Base-by-base conservation (phyloP, 2,797 vertebrate species). In the Okamejei kenojei region DNA sequence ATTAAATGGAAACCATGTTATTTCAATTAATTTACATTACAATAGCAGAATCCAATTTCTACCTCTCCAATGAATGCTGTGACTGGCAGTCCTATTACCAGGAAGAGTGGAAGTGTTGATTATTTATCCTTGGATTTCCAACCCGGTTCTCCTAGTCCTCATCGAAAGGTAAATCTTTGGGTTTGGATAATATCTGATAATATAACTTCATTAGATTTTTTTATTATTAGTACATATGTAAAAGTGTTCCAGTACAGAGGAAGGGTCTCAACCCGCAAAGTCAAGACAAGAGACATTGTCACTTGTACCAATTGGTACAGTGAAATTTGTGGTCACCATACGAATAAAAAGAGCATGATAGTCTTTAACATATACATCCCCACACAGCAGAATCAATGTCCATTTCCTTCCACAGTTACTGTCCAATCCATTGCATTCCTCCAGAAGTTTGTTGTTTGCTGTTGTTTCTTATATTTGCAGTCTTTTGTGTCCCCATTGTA, bases 111-210 rank as follows among this genome's bases (percentile, higher is more conserved):
- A 29, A 99, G 97, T 0, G 98, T 99, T 80, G 99, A 99, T 94
- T 99, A 99, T 94, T 95, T 99, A 94, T 98, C 98, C 19, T 96
- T 99, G 96, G 98, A 99, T 94, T 99, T 99, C 95, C 98, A 99
- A 95, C 97, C 98, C 0, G 97, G 97, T 91, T 99, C 98, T 0
- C 99, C 99, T 90, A 97, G 98, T 94, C 98, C 98, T 93, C 98
- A 99, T 94, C 97, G 98, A 96, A 99, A 99, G 97, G 98, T 99
- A 97, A 0, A 74, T 17, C n/a, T 11, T 29, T 35, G 38, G 73
- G 0, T 92, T 74, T 92, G 74, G 90, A 54, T 13, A 54, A n/a
- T 76, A 29, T 29, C 21, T 73, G 32, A 38, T 73, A 2, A 76
- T 74, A 23, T 74, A 38, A 11, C 38, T 76, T 74, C 68, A 2